Base-by-base conservation (phyloP, 2,888 invertebrate genomes). In the Agrotis exclamationis region DNA sequence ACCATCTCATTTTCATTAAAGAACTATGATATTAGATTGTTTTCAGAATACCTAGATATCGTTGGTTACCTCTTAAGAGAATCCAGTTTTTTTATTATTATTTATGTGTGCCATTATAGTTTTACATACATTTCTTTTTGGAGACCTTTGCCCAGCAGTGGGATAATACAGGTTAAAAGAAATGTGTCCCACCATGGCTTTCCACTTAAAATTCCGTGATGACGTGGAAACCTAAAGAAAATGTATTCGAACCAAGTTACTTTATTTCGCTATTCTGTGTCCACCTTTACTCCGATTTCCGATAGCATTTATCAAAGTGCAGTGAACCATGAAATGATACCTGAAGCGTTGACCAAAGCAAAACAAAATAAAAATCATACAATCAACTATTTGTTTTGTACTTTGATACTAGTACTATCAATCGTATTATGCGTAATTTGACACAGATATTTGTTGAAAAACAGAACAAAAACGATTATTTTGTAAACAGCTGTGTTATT, bases 301-400 rank as follows among this genome's bases (percentile, higher is more conserved):
- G 59, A 75, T 75, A 51, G 1, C 33, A 58, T 57, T 73, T 78
- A 63, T 58, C 44, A 58, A 58, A 65, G 66, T 58, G 44, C 69
- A 57, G 39, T 83, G 71, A 70, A 69, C 83, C 60, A 28, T 51
- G 65, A 57, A 69, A 74, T 70, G 51, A 67, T 50, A 62, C 50
- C 60, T 24, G 58, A 57, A 67, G 1, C 50, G 47, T 67, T 20
- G 45, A 39, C 51, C 20, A 39, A 51, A 33, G n/a, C 50, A 7
- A 64, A 64, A 56, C 50, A 16, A 64, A 64, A 56, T 33, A 67
- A 67, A 79, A 66, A 59, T 44, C 47, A 63, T 16, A 22, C 24
- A 5, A 51, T 9, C 18, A 24, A 39, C 59, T 18, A 22, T 77
- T 77, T 71, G 47, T 74, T 77, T 74, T 62, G 47, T 74, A 60